Evolutionary conservation across 2,113 vertebrate genomes (phyloP), one percentile per base, ranked within the genome.

Genomic region (Rhipidura dahli): DNA sequence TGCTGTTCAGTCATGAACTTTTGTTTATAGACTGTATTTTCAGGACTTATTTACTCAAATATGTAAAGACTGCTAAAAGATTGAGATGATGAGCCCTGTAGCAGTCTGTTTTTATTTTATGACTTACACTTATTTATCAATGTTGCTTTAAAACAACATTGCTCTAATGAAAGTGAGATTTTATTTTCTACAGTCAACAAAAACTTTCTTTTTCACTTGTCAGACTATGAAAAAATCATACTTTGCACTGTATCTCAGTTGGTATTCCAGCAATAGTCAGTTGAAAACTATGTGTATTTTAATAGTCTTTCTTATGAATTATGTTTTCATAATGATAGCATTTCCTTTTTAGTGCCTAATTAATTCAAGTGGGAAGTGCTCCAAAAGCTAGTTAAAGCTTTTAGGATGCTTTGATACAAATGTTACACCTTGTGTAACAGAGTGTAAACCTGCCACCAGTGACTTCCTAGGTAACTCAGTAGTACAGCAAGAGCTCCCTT

Each of bases 21-120:
- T 96, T 97, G 88, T 94, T 94, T 97, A 94, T 91, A 71, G 49
- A 92, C 54, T 91, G 53, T 95, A 82, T 97, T 97, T 97, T 96
- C 53, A 91, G 72, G 66, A 95, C 60, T 89, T 82, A 90, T 93
- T 95, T 96, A 85, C 83, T 95, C 89, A 94, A 96, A 95, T 72
- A 80, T 95, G 24, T 90, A 89, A 96, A 92, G 84, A 63, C 59
- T 95, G 92, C 87, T 96, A 93, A 82, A 93, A 90, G 82, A 84
- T 91, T 95, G 82, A 89, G 82, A 83, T 50, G 10, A 87, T 15
- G 44, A 94, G 44, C 94, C 39, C 49, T 93, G 23, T 93, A 96
- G 83, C 49, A 89, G 31, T 75, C 71, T 86, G 33, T 30, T 90
- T 97, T 97, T 96, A 85, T 51, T 82, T 70, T 23, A 60, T 90